Evolutionary conservation across 2,113 vertebrate species (phyloP), one percentile per base, ranked within the genome.

Genomic region (Galeopterus variegatus): DNA sequence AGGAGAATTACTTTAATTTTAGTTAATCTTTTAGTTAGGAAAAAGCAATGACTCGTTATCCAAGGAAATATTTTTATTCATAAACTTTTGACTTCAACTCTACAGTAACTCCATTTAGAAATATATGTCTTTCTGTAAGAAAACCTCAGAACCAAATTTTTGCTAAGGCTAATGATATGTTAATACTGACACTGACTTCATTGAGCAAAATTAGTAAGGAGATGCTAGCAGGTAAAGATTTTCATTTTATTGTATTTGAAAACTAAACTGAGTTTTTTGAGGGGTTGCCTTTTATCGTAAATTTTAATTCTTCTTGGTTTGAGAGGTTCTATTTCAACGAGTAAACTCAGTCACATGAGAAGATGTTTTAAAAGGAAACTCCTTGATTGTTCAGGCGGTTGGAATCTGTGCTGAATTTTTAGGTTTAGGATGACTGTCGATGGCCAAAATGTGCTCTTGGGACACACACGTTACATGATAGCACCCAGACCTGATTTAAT

Each of bases 371-470:
- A 97, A 98, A 93, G 94, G 95, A 98, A 98, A 98, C 96, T 98
- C 94, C 94, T 95, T 97, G 90, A 98, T 96, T 88, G 93, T 96
- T 98, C 95, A 98, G 98, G 95, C 88, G 97, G 96, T 88, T 95
- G 98, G 96, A 97, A 98, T 98, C 98, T 98, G 97, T 97, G 94
- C 92, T 98, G 73, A 90, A 90, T 98, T 98, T 82, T 98, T 97
- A 81, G 65, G 96, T 98, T 98, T 97, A 95, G 28, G 94, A 97
- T 98, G 97, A 97, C 83, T 97, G 65, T 83, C 97, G 97, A 98
- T 97, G 92, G 70, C 79, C 94, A 72, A 97, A 98, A 97, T 93
- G 88, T 79, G 94, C 97, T 96, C 97, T 94, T 93, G 96, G 98
- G 97, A 97, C 94, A 93, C 0, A 76, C 33, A 87, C 0, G 56